These are phyloP conservation scores for Theropithecus gelada DNA, from an alignment of 2,113 vertebrate species.

Conservation along the genomic window DNA sequence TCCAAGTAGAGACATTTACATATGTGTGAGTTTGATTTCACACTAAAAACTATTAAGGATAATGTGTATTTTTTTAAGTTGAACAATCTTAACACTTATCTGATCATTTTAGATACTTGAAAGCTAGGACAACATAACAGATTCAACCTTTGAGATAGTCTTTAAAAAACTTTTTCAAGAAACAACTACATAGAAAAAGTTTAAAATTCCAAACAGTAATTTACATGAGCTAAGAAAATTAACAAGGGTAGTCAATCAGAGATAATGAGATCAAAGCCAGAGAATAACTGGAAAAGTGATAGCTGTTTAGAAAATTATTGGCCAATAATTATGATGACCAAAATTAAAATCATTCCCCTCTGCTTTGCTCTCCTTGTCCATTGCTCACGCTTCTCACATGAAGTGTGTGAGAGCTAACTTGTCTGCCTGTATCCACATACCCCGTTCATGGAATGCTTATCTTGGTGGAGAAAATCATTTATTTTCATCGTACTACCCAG, in stretches of 20 bases:
- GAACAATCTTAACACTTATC: conserved; percentile 26
- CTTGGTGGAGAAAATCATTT: neutral
- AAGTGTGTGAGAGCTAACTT: neutral
- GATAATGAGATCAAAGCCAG: conserved; percentile 19
- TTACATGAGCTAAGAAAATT: conserved; percentile 19
- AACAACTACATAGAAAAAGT: neutral
- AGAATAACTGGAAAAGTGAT: neutral
- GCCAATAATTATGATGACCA: neutral
- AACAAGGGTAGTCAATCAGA: neutral
- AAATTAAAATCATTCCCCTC: neutral
- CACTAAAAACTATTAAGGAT: neutral
- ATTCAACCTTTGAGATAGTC: neutral
- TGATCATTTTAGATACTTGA: conserved; percentile 42
- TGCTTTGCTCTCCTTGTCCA: neutral
- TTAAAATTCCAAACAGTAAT: conserved; percentile 14
- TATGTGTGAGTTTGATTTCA: conserved; percentile 59
- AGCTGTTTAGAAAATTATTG: neutral
- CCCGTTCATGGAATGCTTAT: neutral
- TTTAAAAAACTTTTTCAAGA: conserved; percentile 22
- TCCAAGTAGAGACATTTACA: conserved; percentile 59
- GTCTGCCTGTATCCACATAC: neutral
- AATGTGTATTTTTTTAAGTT: conserved; percentile 19
- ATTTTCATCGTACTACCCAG: neutral
- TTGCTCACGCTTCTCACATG: neutral
- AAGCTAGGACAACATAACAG: neutral